Evolutionary conservation across 2,888 invertebrate species (phyloP), one percentile per base, ranked within the genome.

Genomic region (Carabus problematicus): DNA sequence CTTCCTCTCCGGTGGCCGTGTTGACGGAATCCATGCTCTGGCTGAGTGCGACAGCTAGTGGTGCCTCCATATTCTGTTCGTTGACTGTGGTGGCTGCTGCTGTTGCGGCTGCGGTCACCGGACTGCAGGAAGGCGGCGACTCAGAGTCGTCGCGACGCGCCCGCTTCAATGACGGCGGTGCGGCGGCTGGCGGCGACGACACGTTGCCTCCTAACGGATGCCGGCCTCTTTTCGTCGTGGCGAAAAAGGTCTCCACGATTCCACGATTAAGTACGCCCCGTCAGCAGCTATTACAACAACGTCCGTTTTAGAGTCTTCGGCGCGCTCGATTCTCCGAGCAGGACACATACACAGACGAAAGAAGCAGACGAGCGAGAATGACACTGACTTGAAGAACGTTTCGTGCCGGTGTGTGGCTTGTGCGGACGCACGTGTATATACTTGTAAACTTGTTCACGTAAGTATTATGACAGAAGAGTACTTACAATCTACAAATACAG

Each of bases 1-100:
- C 97, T 89, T 97, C 97, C 87, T 97, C 97, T 82, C 95, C 93
- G 82, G 94, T 93, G 81, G 91, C 91, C 77, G 95, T 95, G 86
- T 96, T 96, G 82, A 97, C 97, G 78, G 95, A 96, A 86, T 97
- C 97, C 95, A 97, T 96, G 86, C 95, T 96, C 85, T 97, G 96
- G 82, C 95, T 95, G 80, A 94, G 88, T 79, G 94, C 91, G 81
- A 91, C 86, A 80, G 89, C 87, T 75, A 89, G 87, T 75, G 89
- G 85, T 75, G 89, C 88, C 82, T 89, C 89, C 85, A 88, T 88
- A 80, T 84, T 83, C 81, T 83, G 83, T 77, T 83, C 80, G 74
- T 79, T 77, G 74, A 78, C 78, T 77, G 75, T 77, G 74, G 78
- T 78, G 77, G 75, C 77, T 73, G 78, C 77, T 74, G 78, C 77